Conservation (phyloP, 2,797 vertebrate genomes). For the Pangasius krempfi region DNA sequence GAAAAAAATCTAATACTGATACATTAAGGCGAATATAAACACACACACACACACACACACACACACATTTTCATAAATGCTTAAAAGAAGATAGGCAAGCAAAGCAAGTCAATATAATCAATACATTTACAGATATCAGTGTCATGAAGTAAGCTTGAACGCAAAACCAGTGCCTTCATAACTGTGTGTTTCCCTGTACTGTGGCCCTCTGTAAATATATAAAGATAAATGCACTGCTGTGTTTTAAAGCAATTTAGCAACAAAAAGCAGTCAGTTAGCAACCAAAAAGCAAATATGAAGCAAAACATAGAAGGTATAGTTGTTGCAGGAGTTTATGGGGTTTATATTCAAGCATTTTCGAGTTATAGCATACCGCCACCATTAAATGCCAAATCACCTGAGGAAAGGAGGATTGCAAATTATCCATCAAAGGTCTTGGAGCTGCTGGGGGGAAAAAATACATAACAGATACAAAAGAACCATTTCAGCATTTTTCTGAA, state of each 20-base stretch:
- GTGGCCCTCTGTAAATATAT: background rate
- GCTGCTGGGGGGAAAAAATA: background rate
- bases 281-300: background rate
- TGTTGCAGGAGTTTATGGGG: background rate
- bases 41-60: background rate
- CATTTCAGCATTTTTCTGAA: background rate
- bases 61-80: background rate
- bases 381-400: conserved; percentile 31
- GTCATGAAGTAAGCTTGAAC: background rate
- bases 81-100: background rate
- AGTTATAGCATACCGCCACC: background rate
- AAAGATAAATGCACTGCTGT: background rate
- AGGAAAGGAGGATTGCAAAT: conserved; percentile 12
- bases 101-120: background rate
- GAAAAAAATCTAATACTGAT: background rate
- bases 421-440: conserved; percentile 22
- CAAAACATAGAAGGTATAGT: background rate
- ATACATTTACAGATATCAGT: background rate
- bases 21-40: background rate
- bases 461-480: background rate
- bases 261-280: background rate
- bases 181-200: too few relatives aligned
- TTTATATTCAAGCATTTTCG: background rate
- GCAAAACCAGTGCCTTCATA: background rate
- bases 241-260: background rate